phyloP scores from a whole-genome alignment of 2,888 invertebrate genomes.

The Ethmia dodecea region DNA sequence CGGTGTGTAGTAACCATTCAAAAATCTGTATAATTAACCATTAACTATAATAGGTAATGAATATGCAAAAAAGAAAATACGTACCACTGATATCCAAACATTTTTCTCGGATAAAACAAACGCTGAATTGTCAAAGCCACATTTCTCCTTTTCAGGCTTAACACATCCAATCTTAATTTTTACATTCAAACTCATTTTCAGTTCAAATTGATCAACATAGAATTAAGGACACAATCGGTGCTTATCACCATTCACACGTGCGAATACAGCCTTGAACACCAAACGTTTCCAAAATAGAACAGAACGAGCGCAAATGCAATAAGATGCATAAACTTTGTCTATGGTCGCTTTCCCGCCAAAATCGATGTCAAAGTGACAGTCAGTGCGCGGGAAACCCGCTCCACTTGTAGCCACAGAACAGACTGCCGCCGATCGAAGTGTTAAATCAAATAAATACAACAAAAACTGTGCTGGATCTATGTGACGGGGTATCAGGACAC shows the following conservation, averaged over 20 bases:
- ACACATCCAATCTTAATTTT: constrained; percentile 25
- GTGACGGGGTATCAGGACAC: no score
- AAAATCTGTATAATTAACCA: no score
- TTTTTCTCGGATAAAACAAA: constrained; percentile 59
- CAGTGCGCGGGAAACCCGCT: constrained; percentile 10
- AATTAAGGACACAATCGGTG: no score
- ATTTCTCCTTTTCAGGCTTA: constrained; percentile 39
- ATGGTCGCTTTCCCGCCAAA: constrained; percentile 13
- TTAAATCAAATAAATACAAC: constrained; percentile 43
- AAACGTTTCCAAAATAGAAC: constrained; percentile 24
- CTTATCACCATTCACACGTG: constrained; percentile 26
- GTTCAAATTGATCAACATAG: no score
- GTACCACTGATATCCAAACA: no score
- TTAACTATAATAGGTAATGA: no score
- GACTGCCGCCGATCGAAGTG: constrained; percentile 37
- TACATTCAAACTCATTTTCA: constrained; percentile 25
- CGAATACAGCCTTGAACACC: constrained; percentile 26
- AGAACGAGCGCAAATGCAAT: constrained; percentile 1
- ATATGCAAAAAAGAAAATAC: no score
- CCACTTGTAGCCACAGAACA: constrained; percentile 21
- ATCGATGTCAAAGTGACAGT: constrained; percentile 3
- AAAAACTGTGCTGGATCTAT: constrained; percentile 9
- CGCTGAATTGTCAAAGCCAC: constrained; percentile 55
- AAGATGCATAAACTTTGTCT: constrained; percentile 6
- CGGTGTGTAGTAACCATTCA: no score